Conservation (phyloP, 1,140 invertebrate genomes). For the Drosophila nigrodunni region DNA sequence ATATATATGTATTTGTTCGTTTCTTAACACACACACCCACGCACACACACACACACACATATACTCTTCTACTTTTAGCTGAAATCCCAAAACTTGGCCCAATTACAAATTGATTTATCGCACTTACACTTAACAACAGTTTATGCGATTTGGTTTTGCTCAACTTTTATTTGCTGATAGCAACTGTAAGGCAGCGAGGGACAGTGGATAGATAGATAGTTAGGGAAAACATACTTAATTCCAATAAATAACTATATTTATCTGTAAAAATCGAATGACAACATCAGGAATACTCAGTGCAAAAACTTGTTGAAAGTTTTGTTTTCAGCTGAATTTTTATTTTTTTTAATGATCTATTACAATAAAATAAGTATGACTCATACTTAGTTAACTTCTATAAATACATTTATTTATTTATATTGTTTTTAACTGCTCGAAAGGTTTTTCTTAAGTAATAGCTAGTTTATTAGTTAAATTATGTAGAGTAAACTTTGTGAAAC, state of each 20-base stretch:
- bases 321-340: not conserved
- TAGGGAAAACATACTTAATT: conserved; percentile 15
- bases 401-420: no score
- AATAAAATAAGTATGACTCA: no score
- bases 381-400: no score
- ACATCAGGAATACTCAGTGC: conserved; percentile 5
- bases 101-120: conserved; percentile 66
- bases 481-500: no score
- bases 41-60: conserved; percentile 1
- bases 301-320: not conserved
- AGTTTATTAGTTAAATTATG: no score
- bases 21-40: not conserved
- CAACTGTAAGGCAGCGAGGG: not conserved
- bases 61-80: conserved; percentile 4
- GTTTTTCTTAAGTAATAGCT: no score
- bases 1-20: conserved; percentile 6
- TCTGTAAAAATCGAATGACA: not conserved
- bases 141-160: conserved; percentile 56
- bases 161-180: conserved; percentile 39
- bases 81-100: conserved; percentile 43
- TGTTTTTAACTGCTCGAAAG: no score
- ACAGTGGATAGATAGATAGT: no score
- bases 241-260: conserved; percentile 12
- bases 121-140: conserved; percentile 59
- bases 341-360: not conserved